Evolutionary conservation across 2,797 vertebrate genomes (phyloP).

Genomic region (Sebastes kiyomatsui): DNA sequence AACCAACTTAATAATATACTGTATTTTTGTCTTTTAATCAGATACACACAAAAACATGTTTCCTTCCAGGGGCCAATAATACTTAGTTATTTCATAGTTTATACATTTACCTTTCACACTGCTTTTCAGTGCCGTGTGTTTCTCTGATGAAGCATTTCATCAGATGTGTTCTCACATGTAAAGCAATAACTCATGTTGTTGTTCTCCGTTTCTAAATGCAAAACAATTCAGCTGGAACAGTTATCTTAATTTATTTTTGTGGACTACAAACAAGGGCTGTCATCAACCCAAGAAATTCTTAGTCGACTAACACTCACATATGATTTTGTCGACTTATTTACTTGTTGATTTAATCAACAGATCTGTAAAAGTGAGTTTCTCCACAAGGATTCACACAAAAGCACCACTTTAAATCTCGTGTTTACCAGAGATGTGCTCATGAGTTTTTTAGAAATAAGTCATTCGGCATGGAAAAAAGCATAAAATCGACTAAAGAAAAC

Average conservation of each 20-base stretch:
- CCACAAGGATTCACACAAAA: no score
- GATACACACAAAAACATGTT: background rate
- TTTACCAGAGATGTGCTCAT: no score
- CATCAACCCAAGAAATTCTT: no score
- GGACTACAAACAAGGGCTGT: background rate
- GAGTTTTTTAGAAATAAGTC: no score
- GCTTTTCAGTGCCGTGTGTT: background rate
- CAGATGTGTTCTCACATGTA: background rate
- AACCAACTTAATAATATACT: background rate
- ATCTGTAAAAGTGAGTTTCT: no score
- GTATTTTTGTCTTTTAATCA: background rate
- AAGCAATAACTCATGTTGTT: background rate
- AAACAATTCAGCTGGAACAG: background rate
- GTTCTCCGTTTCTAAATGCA: background rate
- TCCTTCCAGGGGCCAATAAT: background rate
- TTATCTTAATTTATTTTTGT: background rate
- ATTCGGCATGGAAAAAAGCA: no score
- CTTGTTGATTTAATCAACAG: accelerated
- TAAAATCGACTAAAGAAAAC: no score
- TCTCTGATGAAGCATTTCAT: background rate
- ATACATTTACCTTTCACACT: background rate
- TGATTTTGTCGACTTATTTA: no score
- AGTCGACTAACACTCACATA: no score
- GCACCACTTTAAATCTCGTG: no score
- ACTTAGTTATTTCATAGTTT: background rate